Conservation (phyloP, 2,797 vertebrate genomes). For the Ambastaia sidthimunki region DNA sequence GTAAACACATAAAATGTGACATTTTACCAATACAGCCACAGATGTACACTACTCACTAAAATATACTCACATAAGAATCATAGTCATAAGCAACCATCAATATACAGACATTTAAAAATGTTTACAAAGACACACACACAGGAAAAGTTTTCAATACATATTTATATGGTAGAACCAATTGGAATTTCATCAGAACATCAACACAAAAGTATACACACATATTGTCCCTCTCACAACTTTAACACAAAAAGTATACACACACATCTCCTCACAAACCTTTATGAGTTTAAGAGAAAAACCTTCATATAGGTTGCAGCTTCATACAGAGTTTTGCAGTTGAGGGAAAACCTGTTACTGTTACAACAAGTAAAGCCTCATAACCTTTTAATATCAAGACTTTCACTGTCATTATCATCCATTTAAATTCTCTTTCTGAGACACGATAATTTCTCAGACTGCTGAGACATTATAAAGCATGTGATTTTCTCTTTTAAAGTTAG, state of each 20-base stretch:
- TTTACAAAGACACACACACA: neutral
- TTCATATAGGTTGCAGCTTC: slow-evolving; percentile 28
- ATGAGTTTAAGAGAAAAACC: neutral
- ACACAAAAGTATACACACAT: neutral
- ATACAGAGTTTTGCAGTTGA: slow-evolving; percentile 21
- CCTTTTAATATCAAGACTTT: slow-evolving; percentile 30
- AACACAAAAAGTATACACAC: neutral
- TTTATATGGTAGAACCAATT: neutral
- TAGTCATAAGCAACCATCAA: neutral
- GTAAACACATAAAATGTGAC: slow-evolving; percentile 47
- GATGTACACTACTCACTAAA: slow-evolving; percentile 25
- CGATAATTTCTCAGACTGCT: slow-evolving; percentile 21
- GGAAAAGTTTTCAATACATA: neutral
- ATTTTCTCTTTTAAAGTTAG: slow-evolving; percentile 29
- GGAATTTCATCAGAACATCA: neutral
- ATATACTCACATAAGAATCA: slow-evolving; percentile 5
- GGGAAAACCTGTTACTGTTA: slow-evolving; percentile 29
- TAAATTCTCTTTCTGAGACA: slow-evolving; percentile 10
- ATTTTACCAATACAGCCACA: slow-evolving; percentile 3
- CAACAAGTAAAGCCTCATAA: slow-evolving; percentile 13
- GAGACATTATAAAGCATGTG: slow-evolving; percentile 18
- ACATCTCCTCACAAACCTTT: neutral
- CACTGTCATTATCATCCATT: slow-evolving; percentile 27
- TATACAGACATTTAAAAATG: neutral
- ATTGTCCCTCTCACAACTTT: neutral